These are phyloP conservation scores for Lophura nycthemera DNA, from an alignment of 2,113 vertebrate genomes.

Conservation along the genomic window DNA sequence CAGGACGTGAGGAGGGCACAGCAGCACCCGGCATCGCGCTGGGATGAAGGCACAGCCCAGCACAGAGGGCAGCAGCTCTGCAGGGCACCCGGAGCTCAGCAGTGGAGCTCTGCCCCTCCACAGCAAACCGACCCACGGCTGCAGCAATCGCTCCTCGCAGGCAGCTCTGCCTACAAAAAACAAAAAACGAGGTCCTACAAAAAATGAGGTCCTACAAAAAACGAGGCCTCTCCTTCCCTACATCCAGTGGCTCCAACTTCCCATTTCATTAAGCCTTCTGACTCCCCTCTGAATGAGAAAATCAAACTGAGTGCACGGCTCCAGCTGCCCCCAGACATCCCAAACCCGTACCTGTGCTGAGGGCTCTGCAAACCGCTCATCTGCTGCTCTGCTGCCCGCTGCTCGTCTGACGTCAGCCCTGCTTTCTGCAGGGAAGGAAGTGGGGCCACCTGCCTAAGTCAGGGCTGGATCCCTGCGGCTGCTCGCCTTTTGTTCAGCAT, in stretches of 20 bases:
- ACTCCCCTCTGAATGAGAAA: background rate
- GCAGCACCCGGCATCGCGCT: fast-evolving
- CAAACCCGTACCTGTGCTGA: background rate
- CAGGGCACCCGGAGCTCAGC: background rate
- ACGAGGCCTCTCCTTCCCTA: background rate
- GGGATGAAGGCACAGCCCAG: background rate
- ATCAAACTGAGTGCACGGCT: fast-evolving
- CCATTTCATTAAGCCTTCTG: background rate
- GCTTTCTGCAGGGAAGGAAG: background rate
- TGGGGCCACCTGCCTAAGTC: fast-evolving
- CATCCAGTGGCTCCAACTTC: background rate
- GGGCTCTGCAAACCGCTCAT: background rate
- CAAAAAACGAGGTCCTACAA: background rate
- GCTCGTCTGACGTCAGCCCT: background rate
- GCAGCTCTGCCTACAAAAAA: background rate
- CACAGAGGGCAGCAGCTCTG: background rate
- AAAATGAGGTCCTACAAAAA: background rate
- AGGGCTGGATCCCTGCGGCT: background rate
- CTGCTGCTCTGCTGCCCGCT: background rate
- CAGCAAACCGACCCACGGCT: fast-evolving
- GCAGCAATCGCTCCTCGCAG: too few species aligned
- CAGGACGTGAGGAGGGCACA: background rate
- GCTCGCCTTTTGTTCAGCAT: background rate
- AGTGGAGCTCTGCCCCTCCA: fast-evolving
- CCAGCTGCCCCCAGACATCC: fast-evolving